Conservation (phyloP, 2,113 vertebrate genomes). For the Laticauda colubrina region DNA sequence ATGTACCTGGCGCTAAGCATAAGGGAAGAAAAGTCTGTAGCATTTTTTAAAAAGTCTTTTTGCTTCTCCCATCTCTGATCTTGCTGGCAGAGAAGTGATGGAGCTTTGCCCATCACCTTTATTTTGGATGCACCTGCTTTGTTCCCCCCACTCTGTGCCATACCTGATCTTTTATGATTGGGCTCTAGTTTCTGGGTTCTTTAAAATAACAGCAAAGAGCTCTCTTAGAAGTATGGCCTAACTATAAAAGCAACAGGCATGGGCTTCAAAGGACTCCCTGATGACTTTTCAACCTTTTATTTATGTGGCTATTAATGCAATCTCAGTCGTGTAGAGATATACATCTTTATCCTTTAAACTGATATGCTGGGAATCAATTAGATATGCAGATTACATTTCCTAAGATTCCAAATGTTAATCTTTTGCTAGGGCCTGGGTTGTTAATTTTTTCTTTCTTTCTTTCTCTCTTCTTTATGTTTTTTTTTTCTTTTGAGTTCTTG, state of each 20-base stretch:
- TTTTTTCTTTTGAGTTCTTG: slow-evolving; percentile 60
- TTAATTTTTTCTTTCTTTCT: slow-evolving; percentile 32
- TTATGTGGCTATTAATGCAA: slow-evolving; percentile 80
- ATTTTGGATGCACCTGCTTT: slow-evolving; percentile 20
- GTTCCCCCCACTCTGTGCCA: background rate
- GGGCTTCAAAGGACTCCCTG: slow-evolving; percentile 73
- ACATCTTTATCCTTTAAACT: slow-evolving; percentile 81
- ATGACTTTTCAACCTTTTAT: slow-evolving; percentile 76
- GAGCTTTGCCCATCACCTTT: background rate
- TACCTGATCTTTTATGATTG: background rate
- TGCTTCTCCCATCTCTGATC: background rate
- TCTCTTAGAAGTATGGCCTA: background rate
- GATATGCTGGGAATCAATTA: slow-evolving; percentile 82
- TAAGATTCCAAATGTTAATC: slow-evolving; percentile 80
- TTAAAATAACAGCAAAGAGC: background rate
- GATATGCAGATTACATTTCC: slow-evolving; percentile 83
- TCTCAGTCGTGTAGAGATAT: slow-evolving; percentile 81
- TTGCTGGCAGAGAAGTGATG: too few relatives aligned
- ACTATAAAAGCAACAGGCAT: slow-evolving; percentile 48
- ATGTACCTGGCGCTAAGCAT: background rate
- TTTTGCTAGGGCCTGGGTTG: slow-evolving; percentile 56
- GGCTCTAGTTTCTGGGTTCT: background rate
- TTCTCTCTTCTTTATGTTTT: background rate
- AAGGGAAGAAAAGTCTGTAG: background rate
- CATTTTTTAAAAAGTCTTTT: background rate